Evolutionary conservation across 2,113 vertebrate genomes (phyloP).

Genomic region (Sprattus sprattus): DNA sequence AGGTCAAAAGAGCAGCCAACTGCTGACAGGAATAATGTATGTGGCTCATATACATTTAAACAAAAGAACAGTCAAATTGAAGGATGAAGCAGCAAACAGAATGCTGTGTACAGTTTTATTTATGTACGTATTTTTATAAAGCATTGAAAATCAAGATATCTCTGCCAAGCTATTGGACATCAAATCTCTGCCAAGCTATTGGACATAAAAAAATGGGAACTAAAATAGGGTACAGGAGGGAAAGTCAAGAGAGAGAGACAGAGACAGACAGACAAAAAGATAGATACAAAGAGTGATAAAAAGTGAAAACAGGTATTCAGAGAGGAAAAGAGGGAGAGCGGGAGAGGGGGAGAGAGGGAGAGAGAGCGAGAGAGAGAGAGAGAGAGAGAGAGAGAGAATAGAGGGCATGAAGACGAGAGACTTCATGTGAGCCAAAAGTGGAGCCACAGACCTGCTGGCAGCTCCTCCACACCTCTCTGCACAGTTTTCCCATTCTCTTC

Average conservation of each 20-base stretch:
- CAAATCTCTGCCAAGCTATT: background rate
- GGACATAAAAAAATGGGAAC: background rate
- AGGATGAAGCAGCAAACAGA: background rate
- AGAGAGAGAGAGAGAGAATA: background rate
- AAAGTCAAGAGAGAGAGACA: background rate
- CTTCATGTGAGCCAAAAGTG: background rate
- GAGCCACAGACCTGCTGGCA: slow-evolving; percentile 68
- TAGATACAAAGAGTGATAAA: background rate
- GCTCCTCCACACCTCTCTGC: slow-evolving; percentile 71
- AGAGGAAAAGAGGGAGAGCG: background rate
- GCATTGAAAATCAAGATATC: background rate
- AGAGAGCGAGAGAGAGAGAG: background rate
- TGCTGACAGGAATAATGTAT: background rate
- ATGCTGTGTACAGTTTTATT: background rate
- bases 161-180: background rate
- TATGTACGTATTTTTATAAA: background rate
- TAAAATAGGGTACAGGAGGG: background rate
- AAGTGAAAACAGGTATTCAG: background rate
- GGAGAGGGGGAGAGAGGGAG: background rate
- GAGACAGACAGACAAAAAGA: background rate
- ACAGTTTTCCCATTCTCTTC: slow-evolving; percentile 67
- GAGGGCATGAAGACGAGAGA: background rate
- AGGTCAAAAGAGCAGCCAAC: background rate
- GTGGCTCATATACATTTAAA: background rate
- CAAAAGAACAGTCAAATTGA: background rate